Evolutionary conservation across 2,113 vertebrate genomes (phyloP), one percentile per base, ranked within the genome.

Genomic region (Theropithecus gelada): DNA sequence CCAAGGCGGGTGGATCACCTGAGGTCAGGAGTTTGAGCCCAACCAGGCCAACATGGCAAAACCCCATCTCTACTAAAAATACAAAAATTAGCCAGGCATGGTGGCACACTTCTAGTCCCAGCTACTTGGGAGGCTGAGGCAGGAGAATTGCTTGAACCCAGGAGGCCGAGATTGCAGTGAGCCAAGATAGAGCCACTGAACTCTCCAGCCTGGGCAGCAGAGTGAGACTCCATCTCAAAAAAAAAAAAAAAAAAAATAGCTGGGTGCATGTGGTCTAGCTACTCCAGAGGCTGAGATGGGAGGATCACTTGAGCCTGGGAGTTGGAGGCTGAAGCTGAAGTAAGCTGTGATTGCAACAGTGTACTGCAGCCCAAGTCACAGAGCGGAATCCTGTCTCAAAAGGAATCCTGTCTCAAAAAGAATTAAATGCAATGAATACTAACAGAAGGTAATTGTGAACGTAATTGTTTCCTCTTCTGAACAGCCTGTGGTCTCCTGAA

Each of bases 171-270:
- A 16, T 35, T 68, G 6, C 32, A 6, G 66, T 18, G 66, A 64
- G 6, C 66, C 0, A 32, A 8, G 32, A n/a, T 7, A 3, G 7
- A 7, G 3, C 66, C 32, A n/a, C 66, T 68, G 32, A 7, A 16
- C 6, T 68, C 6, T 68, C 66, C 66, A n/a, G 66, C 16, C 66
- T 68, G 66, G 32, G 32, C 7, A 1, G n/a, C 66, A 68, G 16
- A n/a, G 32, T 18, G 32, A 68, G 66, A 68, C 66, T n/a, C 32
- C n/a, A 8, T 20, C 68, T 38, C 8, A n/a, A 72, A 17, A 66
- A 30, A 35, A 16, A 70, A 68, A 68, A 18, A 14, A 66, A 61
- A 30, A 30, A 30, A 30, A 64, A 64, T 2, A 6, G 12, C 61
- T 64, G 5, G 27, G 27, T 1, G 0, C 61, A 32, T 2, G 27